Evolutionary conservation across 1,140 invertebrate species (phyloP).

Genomic region (Pseudachorutes palmiensis): DNA sequence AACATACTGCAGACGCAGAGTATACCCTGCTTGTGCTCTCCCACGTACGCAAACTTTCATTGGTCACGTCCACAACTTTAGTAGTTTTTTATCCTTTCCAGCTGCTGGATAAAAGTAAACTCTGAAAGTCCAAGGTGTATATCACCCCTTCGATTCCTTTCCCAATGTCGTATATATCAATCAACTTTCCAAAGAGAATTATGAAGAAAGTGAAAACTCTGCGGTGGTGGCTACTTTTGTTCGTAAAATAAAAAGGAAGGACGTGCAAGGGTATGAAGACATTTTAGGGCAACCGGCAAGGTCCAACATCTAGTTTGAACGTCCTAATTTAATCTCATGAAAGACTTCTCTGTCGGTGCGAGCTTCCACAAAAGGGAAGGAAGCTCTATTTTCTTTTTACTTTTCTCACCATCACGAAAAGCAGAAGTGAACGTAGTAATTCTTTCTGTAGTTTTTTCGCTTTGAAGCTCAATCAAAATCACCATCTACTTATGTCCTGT

Average conservation of each 20-base stretch:
- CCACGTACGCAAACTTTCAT: not conserved
- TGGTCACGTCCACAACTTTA: conserved; percentile 20
- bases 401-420: not conserved
- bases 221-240: conserved; percentile 1
- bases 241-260: conserved; percentile 10
- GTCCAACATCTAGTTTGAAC: not conserved
- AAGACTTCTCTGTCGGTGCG: not conserved
- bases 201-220: conserved; percentile 9
- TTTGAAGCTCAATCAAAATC: conserved; percentile 34
- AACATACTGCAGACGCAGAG: no score
- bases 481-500: conserved; percentile 15
- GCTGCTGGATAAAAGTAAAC: not conserved
- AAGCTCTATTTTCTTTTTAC: not conserved
- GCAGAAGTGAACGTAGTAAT: no score
- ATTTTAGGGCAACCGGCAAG: not conserved
- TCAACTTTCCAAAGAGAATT: conserved; percentile 17
- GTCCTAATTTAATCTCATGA: not conserved
- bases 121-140: not conserved
- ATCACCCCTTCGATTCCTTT: no score
- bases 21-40: not conserved
- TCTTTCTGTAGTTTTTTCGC: no score
- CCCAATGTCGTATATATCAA: conserved; percentile 20
- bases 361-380: no score
- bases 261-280: conserved; percentile 9
- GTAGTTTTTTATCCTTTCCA: conserved; percentile 9